phyloP scores from a whole-genome alignment of 2,888 invertebrate genomes.

The Xestia sexstrigata region DNA sequence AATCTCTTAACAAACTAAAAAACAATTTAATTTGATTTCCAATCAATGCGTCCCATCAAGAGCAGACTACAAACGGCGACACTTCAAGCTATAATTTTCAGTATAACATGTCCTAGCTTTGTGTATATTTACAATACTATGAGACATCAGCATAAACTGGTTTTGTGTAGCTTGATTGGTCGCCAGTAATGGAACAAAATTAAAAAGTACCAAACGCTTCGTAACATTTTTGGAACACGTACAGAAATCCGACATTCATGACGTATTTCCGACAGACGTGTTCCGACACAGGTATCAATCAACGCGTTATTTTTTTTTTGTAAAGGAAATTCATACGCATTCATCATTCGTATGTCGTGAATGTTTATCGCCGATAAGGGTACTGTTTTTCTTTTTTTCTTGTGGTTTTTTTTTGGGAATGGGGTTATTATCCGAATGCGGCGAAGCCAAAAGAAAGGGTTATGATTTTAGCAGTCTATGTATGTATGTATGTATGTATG shows the following conservation, averaged over 20 bases:
- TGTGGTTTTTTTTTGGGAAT: background rate
- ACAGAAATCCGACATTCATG: conserved; percentile 43
- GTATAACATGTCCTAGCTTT: too few species aligned
- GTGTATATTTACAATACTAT: too few species aligned
- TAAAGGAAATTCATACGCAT: conserved; percentile 60
- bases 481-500: too few species aligned
- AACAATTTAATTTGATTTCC: background rate
- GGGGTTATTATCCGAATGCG: background rate
- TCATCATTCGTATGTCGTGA: conserved; percentile 58
- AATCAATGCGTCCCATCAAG: background rate
- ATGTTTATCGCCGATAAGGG: conserved; percentile 56
- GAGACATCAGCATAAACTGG: too few species aligned
- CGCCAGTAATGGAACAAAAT: conserved; percentile 23
- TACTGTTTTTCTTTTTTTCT: conserved; percentile 4
- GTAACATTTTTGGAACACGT: conserved; percentile 27
- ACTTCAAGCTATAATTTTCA: too few species aligned
- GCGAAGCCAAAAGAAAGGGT: too few species aligned
- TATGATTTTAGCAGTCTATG: too few species aligned
- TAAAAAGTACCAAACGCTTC: conserved; percentile 10
- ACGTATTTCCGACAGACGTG: conserved; percentile 50
- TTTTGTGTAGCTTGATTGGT: too few species aligned
- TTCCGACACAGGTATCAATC: conserved; percentile 64
- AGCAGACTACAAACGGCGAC: too few species aligned
- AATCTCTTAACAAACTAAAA: background rate
- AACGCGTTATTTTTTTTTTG: conserved; percentile 51